Evolutionary conservation across 2,113 vertebrate genomes (phyloP), one percentile per base, ranked within the genome.

Genomic region (Sinocyclocheilus maitianheensis): DNA sequence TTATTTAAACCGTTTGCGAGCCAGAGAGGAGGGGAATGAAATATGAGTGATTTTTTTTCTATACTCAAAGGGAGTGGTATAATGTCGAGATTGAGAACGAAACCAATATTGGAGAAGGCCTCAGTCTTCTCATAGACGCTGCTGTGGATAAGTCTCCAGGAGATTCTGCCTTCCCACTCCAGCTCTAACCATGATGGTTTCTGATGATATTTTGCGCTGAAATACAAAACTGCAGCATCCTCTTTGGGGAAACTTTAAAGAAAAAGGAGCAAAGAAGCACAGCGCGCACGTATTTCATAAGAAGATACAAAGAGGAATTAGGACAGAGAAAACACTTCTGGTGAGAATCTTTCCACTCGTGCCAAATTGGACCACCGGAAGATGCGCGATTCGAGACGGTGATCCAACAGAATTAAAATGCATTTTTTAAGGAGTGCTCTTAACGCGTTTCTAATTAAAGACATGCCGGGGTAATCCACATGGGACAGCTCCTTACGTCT

Each of bases 401-500:
- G 89, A 85, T 87, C 86, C 86, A 85, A 85, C 87, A 88, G 37
- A 85, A 85, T 24, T 88, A 91, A 87, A 89, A 91, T 93, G 93
- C 84, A 83, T 87, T 89, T 92, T 89, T 89, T 88, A 85, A 87
- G 75, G 77, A 88, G 87, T 87, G 90, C 87, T 84, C 87, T 91
- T 88, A 91, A 89, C 90, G 87, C 90, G 71, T 87, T 92, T 91
- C 86, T 90, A 88, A 91, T 90, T 88, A 90, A 91, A 91, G 91
- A 92, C 90, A 91, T 88, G 87, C 90, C 90, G 89, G 93, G 89
- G 84, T 90, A 91, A 92, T 91, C 92, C 93, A 89, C 87, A 92
- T 89, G 93, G 95, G 95, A 94, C 93, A 83, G 83, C 87, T 92
- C 90, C 92, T 93, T 93, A 93, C 94, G 94, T 94, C 94, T 93